Conservation (phyloP, 1,140 invertebrate genomes). For the Neuroterus valhalla region DNA sequence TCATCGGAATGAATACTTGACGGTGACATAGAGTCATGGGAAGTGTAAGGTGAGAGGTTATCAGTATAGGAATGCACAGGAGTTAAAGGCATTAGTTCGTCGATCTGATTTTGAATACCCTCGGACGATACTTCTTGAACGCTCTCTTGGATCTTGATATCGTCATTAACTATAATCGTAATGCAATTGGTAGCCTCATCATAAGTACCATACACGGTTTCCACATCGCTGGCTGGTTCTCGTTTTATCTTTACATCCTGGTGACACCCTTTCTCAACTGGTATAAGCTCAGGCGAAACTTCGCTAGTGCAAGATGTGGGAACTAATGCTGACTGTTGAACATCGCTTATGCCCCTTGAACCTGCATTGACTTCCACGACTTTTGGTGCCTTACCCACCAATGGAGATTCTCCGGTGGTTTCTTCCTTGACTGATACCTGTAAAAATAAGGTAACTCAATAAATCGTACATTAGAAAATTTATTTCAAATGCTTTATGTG, state of each 20-base stretch:
- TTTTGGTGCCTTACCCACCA: slow-evolving; percentile 89
- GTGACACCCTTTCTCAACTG: neutral
- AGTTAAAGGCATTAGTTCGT: slow-evolving; percentile 41
- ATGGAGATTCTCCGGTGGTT: slow-evolving; percentile 65
- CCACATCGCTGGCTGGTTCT: slow-evolving; percentile 53
- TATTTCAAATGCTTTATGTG: no score
- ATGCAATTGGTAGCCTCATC: slow-evolving; percentile 83
- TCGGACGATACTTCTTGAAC: slow-evolving; percentile 63
- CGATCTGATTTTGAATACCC: slow-evolving; percentile 38
- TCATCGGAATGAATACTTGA: slow-evolving; percentile 65
- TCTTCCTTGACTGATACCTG: slow-evolving; percentile 52
- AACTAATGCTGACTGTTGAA: neutral
- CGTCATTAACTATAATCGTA: slow-evolving; percentile 79
- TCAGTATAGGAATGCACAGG: slow-evolving; percentile 43
- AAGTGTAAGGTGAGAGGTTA: slow-evolving; percentile 56
- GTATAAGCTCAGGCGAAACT: neutral
- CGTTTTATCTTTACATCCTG: slow-evolving; percentile 73
- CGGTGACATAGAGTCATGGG: slow-evolving; percentile 67
- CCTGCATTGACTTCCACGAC: slow-evolving; percentile 85
- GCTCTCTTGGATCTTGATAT: slow-evolving; percentile 66
- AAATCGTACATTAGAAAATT: no score
- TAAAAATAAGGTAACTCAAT: slow-evolving; percentile 32
- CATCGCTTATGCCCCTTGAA: slow-evolving; percentile 61
- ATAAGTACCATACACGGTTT: slow-evolving; percentile 80
- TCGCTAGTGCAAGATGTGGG: neutral